Conservation (phyloP, 1,140 invertebrate species). For the Reticulitermes speratus region DNA sequence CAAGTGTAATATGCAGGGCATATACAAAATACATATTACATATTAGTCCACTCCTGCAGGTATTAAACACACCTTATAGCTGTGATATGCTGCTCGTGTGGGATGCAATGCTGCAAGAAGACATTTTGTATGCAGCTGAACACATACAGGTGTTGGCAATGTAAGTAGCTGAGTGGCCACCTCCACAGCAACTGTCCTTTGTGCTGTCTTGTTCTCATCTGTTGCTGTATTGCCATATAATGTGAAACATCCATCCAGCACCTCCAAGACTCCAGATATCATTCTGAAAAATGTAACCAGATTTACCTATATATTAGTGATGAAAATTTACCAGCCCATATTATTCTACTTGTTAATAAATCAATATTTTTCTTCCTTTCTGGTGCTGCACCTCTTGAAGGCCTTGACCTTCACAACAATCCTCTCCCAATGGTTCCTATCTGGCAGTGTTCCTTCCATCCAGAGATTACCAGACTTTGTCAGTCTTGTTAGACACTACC, state of each 20-base stretch:
- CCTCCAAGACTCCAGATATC: slow-evolving; percentile 70
- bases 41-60: background rate
- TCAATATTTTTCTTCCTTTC: too few relatives aligned
- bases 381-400: too few relatives aligned
- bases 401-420: too few relatives aligned
- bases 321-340: too few relatives aligned
- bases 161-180: slow-evolving; percentile 79
- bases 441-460: too few relatives aligned
- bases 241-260: slow-evolving; percentile 68
- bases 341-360: too few relatives aligned
- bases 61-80: slow-evolving; percentile 66
- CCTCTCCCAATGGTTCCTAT: too few relatives aligned
- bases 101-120: slow-evolving; percentile 78
- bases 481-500: too few relatives aligned
- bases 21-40: background rate
- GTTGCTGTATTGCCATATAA: slow-evolving; percentile 41
- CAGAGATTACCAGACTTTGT: too few relatives aligned
- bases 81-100: slow-evolving; percentile 73
- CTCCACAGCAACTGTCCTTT: slow-evolving; percentile 62
- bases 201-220: slow-evolving; percentile 48
- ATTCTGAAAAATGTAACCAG: slow-evolving; percentile 50
- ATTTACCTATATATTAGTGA: too few relatives aligned
- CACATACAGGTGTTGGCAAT: slow-evolving; percentile 73
- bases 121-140: slow-evolving; percentile 76
- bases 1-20: background rate